Evolutionary conservation across 1,140 invertebrate genomes (phyloP).

Genomic region (Chironomus tepperi): DNA sequence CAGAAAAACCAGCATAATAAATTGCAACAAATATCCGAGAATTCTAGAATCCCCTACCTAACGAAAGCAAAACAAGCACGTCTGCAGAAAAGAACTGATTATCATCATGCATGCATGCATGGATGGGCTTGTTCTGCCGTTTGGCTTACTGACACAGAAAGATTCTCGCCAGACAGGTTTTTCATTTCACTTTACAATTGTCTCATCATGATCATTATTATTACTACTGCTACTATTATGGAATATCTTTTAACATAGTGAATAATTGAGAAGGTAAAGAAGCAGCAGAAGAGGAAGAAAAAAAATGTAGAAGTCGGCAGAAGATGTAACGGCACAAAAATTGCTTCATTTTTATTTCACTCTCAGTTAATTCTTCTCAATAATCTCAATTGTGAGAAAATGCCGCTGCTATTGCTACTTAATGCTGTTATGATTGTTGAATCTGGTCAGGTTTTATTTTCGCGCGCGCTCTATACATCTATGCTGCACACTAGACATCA

Average conservation of each 20-base stretch:
- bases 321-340: not conserved
- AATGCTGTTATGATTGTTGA: not conserved
- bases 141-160: not conserved
- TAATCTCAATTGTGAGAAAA: conserved; percentile 6
- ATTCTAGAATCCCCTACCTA: too few species aligned
- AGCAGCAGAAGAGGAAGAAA: too few species aligned
- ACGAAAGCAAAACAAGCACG: not conserved
- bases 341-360: not conserved
- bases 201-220: conserved; percentile 3
- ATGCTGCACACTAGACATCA: not conserved
- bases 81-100: not conserved
- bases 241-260: too few species aligned
- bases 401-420: not conserved
- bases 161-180: conserved; percentile 2
- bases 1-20: too few species aligned
- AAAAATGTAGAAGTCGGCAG: too few species aligned
- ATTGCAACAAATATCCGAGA: too few species aligned
- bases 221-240: too few species aligned
- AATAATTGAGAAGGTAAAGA: too few species aligned
- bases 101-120: not conserved
- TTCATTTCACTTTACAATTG: not conserved
- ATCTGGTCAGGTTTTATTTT: conserved; percentile 5
- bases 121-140: not conserved
- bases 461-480: not conserved
- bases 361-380: not conserved